Conservation (phyloP, 2,888 invertebrate genomes). For the Eubasilissa splendida region DNA sequence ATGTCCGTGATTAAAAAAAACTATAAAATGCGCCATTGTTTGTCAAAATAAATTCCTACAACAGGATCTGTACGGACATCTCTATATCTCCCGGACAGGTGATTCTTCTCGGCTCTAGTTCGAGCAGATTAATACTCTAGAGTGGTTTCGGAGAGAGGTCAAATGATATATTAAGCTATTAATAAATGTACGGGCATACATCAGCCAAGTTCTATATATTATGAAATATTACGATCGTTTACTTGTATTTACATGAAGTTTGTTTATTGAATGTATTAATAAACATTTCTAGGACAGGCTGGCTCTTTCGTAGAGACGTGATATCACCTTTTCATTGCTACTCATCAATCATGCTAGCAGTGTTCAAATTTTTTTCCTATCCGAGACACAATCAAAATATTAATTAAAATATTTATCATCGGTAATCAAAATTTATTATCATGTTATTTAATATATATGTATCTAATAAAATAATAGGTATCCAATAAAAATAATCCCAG, state of each 20-base stretch:
- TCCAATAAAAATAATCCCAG: no score
- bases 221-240: constrained; percentile 36
- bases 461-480: no score
- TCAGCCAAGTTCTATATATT: constrained; percentile 45
- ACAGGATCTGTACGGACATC: constrained; percentile 11
- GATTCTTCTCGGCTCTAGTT: constrained; percentile 55
- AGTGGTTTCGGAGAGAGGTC: constrained; percentile 52
- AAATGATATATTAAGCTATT: constrained; percentile 57
- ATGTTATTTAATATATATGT: no score
- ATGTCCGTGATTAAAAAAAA: no score
- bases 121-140: constrained; percentile 49
- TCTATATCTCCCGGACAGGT: constrained; percentile 54
- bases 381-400: no score
- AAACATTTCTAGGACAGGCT: constrained; percentile 9
- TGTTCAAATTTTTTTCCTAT: background rate
- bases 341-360: constrained; percentile 3
- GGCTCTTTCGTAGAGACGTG: background rate
- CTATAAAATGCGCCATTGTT: constrained; percentile 14
- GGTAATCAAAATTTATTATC: no score
- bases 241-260: constrained; percentile 26
- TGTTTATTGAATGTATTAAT: constrained; percentile 43
- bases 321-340: constrained; percentile 5
- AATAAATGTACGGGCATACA: constrained; percentile 55
- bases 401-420: no score
- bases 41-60: constrained; percentile 9